These are phyloP conservation scores for Campylorhamphus procurvoides DNA, from an alignment of 2,113 vertebrate genomes.

Conservation along the genomic window DNA sequence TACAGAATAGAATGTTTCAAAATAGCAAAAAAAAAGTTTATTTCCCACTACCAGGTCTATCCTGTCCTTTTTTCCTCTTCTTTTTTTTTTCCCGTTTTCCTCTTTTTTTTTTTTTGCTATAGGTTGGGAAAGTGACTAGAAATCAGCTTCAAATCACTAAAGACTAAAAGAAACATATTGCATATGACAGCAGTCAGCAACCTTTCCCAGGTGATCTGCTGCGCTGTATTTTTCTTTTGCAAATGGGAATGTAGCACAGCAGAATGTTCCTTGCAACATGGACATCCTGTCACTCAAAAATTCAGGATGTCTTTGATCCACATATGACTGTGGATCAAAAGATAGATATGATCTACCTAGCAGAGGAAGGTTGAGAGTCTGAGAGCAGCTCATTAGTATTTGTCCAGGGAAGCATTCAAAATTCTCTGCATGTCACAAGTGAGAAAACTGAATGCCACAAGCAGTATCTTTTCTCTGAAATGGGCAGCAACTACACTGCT, in stretches of 20 bases:
- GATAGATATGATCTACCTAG: background rate
- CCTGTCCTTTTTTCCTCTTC: background rate
- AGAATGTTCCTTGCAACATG: background rate
- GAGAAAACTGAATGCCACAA: background rate
- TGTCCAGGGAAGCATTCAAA: background rate
- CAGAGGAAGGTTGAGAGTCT: background rate
- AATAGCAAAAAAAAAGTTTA: background rate
- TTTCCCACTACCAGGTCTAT: background rate
- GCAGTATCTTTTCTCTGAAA: background rate
- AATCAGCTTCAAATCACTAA: background rate
- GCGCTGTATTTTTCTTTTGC: background rate
- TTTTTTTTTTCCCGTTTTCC: background rate
- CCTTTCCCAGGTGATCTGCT: background rate
- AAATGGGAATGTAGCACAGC: background rate
- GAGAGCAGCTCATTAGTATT: background rate
- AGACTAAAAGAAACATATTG: background rate
- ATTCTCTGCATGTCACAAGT: background rate
- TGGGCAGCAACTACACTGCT: background rate
- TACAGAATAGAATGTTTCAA: background rate
- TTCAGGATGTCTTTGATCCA: background rate
- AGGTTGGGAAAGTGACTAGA: background rate
- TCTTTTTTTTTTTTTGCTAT: background rate
- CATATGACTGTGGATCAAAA: background rate
- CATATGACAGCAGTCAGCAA: background rate
- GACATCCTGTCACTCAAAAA: background rate